Conservation (phyloP, 2,113 vertebrate species). For the Aegithalos caudatus region DNA sequence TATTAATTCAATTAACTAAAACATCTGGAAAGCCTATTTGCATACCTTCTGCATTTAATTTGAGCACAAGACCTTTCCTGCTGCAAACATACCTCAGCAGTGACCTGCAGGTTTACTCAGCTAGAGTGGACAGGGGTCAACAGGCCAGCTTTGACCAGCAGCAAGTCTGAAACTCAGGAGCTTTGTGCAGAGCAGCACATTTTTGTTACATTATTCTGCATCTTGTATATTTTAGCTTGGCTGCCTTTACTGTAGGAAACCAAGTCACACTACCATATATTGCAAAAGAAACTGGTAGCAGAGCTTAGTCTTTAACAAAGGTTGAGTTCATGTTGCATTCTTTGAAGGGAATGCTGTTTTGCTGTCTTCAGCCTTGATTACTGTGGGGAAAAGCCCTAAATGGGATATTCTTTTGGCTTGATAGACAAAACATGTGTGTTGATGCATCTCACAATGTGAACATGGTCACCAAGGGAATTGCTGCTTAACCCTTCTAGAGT, state of each 20-base stretch:
- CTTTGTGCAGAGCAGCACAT: not conserved
- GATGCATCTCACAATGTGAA: not conserved
- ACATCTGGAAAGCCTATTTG: not conserved
- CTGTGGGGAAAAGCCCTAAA: conserved; percentile 40
- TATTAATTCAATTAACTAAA: not conserved
- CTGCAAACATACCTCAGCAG: not conserved
- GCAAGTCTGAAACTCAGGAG: not conserved
- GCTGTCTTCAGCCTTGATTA: conserved; percentile 38
- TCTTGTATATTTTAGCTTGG: not conserved
- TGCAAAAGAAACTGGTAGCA: not conserved
- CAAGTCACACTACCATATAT: not conserved
- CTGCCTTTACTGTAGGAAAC: not conserved
- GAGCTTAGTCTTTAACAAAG: not conserved
- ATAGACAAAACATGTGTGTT: conserved; percentile 48
- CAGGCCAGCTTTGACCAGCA: not conserved
- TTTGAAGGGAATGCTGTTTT: conserved; percentile 30
- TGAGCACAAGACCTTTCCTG: not conserved
- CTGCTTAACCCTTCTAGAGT: not conserved
- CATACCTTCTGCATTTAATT: not conserved
- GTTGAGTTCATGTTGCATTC: not conserved
- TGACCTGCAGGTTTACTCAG: not conserved
- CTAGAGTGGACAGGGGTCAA: not conserved
- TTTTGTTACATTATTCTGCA: not conserved
- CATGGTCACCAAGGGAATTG: not conserved
- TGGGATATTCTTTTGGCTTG: not conserved